Percentiles rank a stretch among this genome's conserved stretches.
Conservation (phyloP, 92 coral and sea anemone species). For the Porites divaricata region DNA sequence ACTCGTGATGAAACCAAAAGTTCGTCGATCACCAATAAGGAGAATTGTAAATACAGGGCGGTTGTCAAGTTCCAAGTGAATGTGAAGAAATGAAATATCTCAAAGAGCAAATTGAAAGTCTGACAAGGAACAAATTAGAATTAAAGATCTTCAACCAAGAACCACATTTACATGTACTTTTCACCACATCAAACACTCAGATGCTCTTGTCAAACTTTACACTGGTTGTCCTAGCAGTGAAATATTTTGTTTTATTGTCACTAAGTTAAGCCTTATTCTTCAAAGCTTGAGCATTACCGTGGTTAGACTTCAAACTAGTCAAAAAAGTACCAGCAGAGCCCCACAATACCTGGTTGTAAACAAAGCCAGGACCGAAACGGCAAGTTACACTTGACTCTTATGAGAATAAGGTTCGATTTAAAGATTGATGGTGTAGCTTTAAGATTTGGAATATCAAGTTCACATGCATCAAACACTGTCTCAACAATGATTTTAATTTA, state of each 20-base stretch:
- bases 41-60: no score
- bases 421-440: conserved; percentile 5
- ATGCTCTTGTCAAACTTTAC: conserved; percentile 27
- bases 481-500: conserved; percentile 10
- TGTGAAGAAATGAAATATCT: no score
- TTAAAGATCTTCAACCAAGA: neutral
- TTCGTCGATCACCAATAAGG: no score
- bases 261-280: conserved; percentile 14
- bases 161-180: conserved; percentile 19
- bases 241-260: conserved; percentile 31
- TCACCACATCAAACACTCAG: conserved; percentile 33
- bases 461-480: neutral
- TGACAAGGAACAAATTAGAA: no score
- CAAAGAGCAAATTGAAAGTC: neutral
- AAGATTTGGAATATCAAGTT: neutral
- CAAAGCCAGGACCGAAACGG: neutral
- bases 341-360: conserved; percentile 11
- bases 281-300: conserved; percentile 10
- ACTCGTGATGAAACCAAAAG: no score
- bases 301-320: conserved; percentile 8
- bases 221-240: conserved; percentile 31
- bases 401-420: conserved; percentile 5
- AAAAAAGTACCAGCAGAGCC: conserved; percentile 2
- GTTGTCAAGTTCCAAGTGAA: no score
- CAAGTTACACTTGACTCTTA: neutral